A percentile compares a stretch with the other conserved stretches of the same genome.
Conservation (phyloP, 1,140 invertebrate genomes). For the Trichonephila clavipes region DNA sequence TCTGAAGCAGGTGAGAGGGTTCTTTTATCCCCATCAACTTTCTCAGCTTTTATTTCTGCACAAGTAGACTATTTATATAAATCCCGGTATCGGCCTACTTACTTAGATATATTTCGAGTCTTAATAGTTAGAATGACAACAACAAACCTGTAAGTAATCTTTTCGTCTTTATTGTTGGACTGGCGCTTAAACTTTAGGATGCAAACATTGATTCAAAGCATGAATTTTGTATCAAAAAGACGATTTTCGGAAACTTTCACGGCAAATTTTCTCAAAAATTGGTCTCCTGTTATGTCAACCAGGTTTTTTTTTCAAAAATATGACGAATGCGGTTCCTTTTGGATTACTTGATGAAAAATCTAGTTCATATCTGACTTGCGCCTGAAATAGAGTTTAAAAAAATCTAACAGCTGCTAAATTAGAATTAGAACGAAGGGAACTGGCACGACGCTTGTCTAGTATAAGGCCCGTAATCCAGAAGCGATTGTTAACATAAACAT, state of each 20-base stretch:
- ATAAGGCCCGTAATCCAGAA: too few species aligned
- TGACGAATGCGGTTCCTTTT: neutral
- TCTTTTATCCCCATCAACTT: neutral
- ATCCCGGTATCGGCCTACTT: constrained; percentile 2
- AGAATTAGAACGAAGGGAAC: too few species aligned
- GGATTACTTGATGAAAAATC: neutral
- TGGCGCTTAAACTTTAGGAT: neutral
- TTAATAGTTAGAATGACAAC: neutral
- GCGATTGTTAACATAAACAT: too few species aligned
- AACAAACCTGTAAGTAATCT: neutral
- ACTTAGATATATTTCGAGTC: neutral
- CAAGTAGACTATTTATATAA: constrained; percentile 32
- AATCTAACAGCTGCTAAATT: too few species aligned
- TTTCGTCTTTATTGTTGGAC: neutral
- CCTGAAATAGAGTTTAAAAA: too few species aligned
- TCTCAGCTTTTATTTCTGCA: constrained; percentile 20
- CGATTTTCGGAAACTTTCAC: neutral
- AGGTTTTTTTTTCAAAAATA: neutral
- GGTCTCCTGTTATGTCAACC: neutral
- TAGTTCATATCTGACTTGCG: neutral
- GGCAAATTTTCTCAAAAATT: too few species aligned
- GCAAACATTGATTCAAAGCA: neutral
- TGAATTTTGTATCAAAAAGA: neutral
- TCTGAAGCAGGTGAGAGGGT: neutral
- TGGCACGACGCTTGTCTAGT: too few species aligned